phyloP scores from a whole-genome alignment of 2,888 invertebrate genomes.

The Octonoba sinensis region DNA sequence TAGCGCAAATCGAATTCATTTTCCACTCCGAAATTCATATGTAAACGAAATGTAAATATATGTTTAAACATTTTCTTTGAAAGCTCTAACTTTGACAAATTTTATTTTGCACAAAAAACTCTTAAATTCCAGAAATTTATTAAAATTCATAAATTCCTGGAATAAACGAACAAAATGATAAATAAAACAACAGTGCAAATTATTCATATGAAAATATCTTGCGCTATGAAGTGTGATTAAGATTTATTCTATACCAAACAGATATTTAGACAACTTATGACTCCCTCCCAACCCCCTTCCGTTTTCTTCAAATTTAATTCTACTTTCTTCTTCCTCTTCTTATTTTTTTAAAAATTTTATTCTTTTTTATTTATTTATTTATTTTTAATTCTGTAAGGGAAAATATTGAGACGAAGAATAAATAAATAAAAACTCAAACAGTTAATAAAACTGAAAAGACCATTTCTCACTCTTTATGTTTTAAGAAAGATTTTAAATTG shows the following conservation, averaged over 20 bases:
- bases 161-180: too few species aligned
- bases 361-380: neutral
- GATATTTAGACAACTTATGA: neutral
- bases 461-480: neutral
- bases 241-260: neutral
- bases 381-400: neutral
- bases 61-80: too few species aligned
- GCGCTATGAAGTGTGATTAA: neutral
- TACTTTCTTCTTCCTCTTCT: neutral
- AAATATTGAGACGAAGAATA: neutral
- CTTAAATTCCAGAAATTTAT: too few species aligned
- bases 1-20: too few species aligned
- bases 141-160: too few species aligned
- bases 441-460: neutral
- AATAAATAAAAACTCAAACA: too few species aligned
- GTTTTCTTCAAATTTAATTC: neutral
- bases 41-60: too few species aligned
- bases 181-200: too few species aligned
- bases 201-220: too few species aligned
- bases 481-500: neutral
- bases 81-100: too few species aligned
- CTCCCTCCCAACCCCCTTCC: neutral
- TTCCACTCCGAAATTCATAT: too few species aligned
- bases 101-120: too few species aligned
- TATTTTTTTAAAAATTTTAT: neutral